Conservation (phyloP, 1,140 invertebrate genomes). For the Brachionus rubens region DNA sequence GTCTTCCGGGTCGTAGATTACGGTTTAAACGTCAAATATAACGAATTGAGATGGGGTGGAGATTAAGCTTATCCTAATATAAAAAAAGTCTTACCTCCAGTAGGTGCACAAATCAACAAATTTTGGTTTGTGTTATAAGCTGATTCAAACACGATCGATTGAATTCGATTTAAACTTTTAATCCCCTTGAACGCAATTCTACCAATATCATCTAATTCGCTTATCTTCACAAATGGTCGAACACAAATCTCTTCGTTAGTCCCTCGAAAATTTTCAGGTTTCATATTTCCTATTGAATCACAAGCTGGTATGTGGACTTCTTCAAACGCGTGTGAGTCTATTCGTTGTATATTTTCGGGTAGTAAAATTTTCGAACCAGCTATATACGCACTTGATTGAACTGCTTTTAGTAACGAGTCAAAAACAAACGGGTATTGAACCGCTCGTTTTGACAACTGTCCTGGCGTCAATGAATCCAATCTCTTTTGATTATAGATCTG, state of each 20-base stretch:
- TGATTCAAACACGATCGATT: slow-evolving; percentile 87
- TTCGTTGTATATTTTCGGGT: slow-evolving; percentile 72
- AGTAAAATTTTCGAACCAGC: slow-evolving; percentile 73
- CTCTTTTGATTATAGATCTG: slow-evolving; percentile 47
- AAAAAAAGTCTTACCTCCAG: too few species aligned
- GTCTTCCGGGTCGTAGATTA: too few species aligned
- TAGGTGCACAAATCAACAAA: slow-evolving; percentile 67
- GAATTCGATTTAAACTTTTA: slow-evolving; percentile 83
- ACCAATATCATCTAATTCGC: slow-evolving; percentile 52
- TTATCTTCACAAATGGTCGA: neutral
- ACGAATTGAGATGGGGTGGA: too few species aligned
- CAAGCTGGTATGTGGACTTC: slow-evolving; percentile 81
- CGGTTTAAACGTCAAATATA: too few species aligned
- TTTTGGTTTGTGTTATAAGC: slow-evolving; percentile 97
- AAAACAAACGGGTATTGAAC: slow-evolving; percentile 79
- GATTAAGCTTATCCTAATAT: too few species aligned
- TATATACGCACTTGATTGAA: slow-evolving; percentile 71
- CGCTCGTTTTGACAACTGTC: slow-evolving; percentile 53
- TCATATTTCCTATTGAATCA: slow-evolving; percentile 70
- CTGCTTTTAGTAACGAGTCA: slow-evolving; percentile 70
- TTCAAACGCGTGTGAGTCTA: slow-evolving; percentile 70
- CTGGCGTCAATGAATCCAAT: slow-evolving; percentile 43
- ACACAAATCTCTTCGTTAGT: slow-evolving; percentile 29
- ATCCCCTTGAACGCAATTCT: slow-evolving; percentile 72
- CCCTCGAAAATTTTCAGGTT: neutral